These are phyloP conservation scores for Julus scandinavius DNA, from an alignment of 2,888 invertebrate species.

Conservation along the genomic window DNA sequence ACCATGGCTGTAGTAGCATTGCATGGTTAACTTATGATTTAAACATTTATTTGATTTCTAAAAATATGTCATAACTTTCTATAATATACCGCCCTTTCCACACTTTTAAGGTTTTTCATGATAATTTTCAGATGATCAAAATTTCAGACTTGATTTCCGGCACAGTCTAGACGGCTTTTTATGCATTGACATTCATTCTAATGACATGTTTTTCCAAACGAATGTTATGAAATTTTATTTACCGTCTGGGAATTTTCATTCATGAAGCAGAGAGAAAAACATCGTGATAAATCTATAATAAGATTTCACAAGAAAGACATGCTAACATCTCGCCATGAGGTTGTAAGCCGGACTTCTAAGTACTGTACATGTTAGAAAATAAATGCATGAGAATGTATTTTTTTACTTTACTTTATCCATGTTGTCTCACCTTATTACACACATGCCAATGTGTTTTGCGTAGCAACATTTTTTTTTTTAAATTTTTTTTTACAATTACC, in stretches of 20 bases:
- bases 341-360: neutral
- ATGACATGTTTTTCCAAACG: neutral
- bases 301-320: neutral
- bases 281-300: neutral
- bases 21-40: too few relatives aligned
- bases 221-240: conserved; percentile 4
- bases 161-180: neutral
- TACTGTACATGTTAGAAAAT: neutral
- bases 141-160: neutral
- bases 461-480: neutral
- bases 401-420: neutral
- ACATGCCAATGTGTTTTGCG: neutral
- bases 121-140: neutral
- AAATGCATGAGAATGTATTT: neutral
- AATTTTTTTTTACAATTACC: neutral
- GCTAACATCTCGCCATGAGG: neutral
- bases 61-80: neutral
- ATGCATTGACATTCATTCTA: neutral
- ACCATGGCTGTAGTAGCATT: too few relatives aligned
- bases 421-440: neutral
- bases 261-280: neutral
- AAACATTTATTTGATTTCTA: too few relatives aligned
- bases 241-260: conserved; percentile 26
- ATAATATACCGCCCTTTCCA: neutral
- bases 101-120: neutral